Base-by-base conservation (phyloP, 2,888 invertebrate species). In the Ametastegia equiseti region DNA sequence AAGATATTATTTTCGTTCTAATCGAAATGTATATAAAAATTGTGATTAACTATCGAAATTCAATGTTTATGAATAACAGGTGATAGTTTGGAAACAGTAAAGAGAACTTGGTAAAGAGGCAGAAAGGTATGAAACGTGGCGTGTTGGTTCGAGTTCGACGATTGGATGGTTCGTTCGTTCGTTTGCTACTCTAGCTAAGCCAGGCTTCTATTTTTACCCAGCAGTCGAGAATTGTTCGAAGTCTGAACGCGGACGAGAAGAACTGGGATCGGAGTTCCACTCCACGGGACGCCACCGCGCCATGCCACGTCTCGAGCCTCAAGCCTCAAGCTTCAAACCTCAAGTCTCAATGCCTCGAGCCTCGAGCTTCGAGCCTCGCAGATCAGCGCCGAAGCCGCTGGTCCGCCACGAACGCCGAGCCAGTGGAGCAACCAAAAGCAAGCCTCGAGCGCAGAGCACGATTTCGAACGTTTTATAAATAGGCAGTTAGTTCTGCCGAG, bases 161-260 rank as follows among this genome's bases (percentile, higher is more conserved):
- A 15, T 36, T 65, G n/a, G 63, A 7, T 63, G 36, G 65, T n/a
- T n/a, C 6, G 71, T 45, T 71, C 27, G 47, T 33, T 75, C 75
- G 54, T 19, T 33, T 19, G 33, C 19, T 54, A n/a, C 75, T 71
- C 71, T 80, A 82, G 83, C 82, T 82, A 77, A 82, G 82, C 81
- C 81, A 86, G 86, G 89, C 88, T 88, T 89, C 91, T 91, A 91
- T 91, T 91, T 91, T 90, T 91, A 91, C 85, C 90, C 90, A 54
- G 54, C 30, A 42, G 90, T 90, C 87, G 87, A 86, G 88, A 89
- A 91, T 91, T 90, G 90, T 91, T 91, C 88, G 86, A 86, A 86
- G 84, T 81, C 73, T 81, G 85, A 86, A 88, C 86, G 88, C 86
- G 87, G 86, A 47, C 15, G 42, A 47, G 42, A n/a, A 47, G 42